These are phyloP conservation scores for Meandrusa payeni DNA, from an alignment of 2,888 invertebrate genomes.

Conservation along the genomic window DNA sequence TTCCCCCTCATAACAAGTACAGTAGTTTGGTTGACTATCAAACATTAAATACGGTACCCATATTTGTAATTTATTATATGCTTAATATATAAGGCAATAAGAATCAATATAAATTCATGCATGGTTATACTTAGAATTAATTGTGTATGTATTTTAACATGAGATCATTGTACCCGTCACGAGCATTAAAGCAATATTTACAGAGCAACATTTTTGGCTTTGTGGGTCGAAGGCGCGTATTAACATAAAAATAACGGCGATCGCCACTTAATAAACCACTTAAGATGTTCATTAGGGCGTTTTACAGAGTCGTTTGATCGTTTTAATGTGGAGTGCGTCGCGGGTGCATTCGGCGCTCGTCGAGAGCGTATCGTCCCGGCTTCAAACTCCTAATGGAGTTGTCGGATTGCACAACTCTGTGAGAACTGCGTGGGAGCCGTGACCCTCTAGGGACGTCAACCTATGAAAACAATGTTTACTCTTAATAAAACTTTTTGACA, in stretches of 20 bases:
- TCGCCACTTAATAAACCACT: constrained; percentile 77
- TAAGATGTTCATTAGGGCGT: constrained; percentile 72
- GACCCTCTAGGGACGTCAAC: constrained; percentile 44
- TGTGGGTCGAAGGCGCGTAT: constrained; percentile 49
- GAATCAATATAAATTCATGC: not conserved
- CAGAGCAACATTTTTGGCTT: constrained; percentile 39
- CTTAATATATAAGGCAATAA: no score
- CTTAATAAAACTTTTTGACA: no score
- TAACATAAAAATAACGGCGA: constrained; percentile 74
- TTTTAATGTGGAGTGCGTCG: constrained; percentile 63
- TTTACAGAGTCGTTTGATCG: constrained; percentile 63
- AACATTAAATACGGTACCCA: no score
- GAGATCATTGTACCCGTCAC: not conserved
- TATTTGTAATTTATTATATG: no score
- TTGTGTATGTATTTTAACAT: not conserved
- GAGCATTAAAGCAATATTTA: constrained; percentile 29
- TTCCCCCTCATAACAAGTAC: no score
- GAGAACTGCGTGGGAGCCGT: constrained; percentile 58
- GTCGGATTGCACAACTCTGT: constrained; percentile 64
- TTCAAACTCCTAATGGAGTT: constrained; percentile 67
- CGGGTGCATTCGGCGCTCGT: constrained; percentile 36
- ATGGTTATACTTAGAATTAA: not conserved
- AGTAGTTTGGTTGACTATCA: no score
- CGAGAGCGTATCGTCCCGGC: constrained; percentile 41
- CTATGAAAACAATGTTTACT: not conserved